phyloP scores from a whole-genome alignment of 2,888 invertebrate genomes.

The Lordiphosa fenestrarum region DNA sequence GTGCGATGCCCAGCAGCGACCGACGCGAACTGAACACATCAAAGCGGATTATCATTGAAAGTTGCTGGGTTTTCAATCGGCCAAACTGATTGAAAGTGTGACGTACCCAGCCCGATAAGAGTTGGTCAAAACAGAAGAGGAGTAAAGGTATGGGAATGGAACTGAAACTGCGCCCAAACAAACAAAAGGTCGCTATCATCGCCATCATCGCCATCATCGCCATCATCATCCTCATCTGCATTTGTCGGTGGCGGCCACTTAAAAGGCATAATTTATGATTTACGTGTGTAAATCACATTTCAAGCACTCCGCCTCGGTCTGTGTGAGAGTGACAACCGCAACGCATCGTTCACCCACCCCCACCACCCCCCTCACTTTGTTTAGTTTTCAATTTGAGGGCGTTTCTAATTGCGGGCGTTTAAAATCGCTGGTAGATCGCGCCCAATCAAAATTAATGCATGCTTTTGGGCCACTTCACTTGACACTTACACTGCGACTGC shows the following conservation, averaged over 20 bases:
- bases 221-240: conserved; percentile 53
- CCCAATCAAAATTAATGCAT: conserved; percentile 39
- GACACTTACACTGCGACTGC: conserved; percentile 43
- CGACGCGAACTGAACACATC: conserved; percentile 59
- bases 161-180: conserved; percentile 9
- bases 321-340: conserved; percentile 49
- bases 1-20: conserved; percentile 63
- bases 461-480: conserved; percentile 30
- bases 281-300: conserved; percentile 70
- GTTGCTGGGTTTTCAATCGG: conserved; percentile 32
- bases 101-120: conserved; percentile 31
- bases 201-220: conserved; percentile 15
- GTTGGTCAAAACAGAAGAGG: conserved; percentile 4
- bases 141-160: conserved; percentile 5
- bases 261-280: conserved; percentile 69
- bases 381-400: conserved; percentile 54
- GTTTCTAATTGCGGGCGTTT: conserved; percentile 63
- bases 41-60: conserved; percentile 50
- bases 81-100: conserved; percentile 39
- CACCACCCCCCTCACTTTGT: conserved; percentile 1
- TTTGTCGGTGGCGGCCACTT: conserved; percentile 59
- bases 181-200: conserved; percentile 15
- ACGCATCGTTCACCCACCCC: not conserved
- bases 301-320: conserved; percentile 44
- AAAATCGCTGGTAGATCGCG: conserved; percentile 53